Evolutionary conservation across 2,113 vertebrate species (phyloP), one percentile per base, ranked within the genome.

Genomic region (Osmerus mordax): DNA sequence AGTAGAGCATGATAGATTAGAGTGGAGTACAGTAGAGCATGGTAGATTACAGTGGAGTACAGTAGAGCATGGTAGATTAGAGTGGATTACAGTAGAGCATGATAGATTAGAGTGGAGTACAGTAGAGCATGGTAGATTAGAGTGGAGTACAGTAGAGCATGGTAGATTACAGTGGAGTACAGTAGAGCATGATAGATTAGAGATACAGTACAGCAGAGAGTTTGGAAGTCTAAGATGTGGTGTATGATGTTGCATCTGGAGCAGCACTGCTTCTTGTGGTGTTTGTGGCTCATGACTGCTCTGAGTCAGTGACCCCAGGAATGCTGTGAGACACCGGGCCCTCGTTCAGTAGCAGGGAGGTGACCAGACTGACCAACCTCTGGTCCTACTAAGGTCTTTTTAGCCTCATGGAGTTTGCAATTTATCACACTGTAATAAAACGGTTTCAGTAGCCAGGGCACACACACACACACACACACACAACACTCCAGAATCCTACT

Each of bases 261-360:
- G n/a, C 9, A 23, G 19, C 2, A 8, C 58, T 21, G 36, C 18
- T 15, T 32, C 15, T 4, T 29, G 18, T 14, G 56, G n/a, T 29
- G 23, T 72, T n/a, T 71, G 69, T 54, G 61, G 58, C 28, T 58
- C 80, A 56, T 2, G 61, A 64, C n/a, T 78, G 73, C 41, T 58
- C 51, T 63, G 11, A n/a, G 15, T 59, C 32, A 19, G 36, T 65
- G 47, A 28, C 54, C 13, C 28, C 1, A 3, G 2, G 3, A n/a
- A 66, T 59, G 25, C 64, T 67, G 67, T 70, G 4, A 36, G 58
- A 61, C 28, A 58, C 6, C 55, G 52, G 8, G 55, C 21, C 5
- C 28, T 28, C 69, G 76, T 68, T 69, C 15, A 25, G 25, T 16
- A 32, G 25, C 8, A 71, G 55, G 32, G 15, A 75, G 3, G 0